Evolutionary conservation across 2,113 vertebrate genomes (phyloP), one percentile per base, ranked within the genome.

Genomic region (Artemisiospiza belli): DNA sequence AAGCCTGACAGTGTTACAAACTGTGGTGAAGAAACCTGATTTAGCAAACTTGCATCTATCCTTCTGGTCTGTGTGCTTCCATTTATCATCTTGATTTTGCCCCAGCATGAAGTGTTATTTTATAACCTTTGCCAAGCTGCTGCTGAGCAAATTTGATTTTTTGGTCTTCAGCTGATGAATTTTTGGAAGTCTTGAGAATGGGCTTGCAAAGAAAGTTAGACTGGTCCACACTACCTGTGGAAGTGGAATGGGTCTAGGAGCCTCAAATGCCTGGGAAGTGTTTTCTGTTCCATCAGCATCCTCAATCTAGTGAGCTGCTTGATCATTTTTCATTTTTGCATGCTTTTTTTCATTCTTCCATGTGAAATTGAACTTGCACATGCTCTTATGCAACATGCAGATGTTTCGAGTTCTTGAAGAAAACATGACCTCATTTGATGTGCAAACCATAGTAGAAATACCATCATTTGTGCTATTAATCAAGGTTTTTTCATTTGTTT

Each of bases 281-380:
- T 31, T 43, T 30, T 61, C 15, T 62, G 7, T 68, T 68, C 30
- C 11, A 39, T 2, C 44, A 41, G 3, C 8, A n/a, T 25, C 0
- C 0, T 66, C 54, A 54, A 41, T 3, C 15, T 55, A 4, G 1
- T 61, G 33, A 73, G 12, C 3, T 35, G 22, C 23, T 37, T 19
- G 21, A 47, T 7, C 2, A 54, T 46, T 89, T 94, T 59, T 46
- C 57, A 27, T 3, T 43, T 93, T 28, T 74, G 5, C 17, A 31
- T 35, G 10, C 1, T 59, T 84, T 76, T 69, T 2, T 22, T 74
- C 57, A 6, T 58, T 86, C n/a, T 81, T 83, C 19, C 12, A 4
- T 3, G 12, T 6, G 6, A 74, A 5, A 55, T 12, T 80, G 15
- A 54, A 35, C 4, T 70, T 73, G 9, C 21, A 62, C 1, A 8